Percentiles rank a stretch among this genome's conserved stretches.
These are phyloP conservation scores for Mormyrus lacerda DNA, from an alignment of 2,113 vertebrate species.

Conservation along the genomic window DNA sequence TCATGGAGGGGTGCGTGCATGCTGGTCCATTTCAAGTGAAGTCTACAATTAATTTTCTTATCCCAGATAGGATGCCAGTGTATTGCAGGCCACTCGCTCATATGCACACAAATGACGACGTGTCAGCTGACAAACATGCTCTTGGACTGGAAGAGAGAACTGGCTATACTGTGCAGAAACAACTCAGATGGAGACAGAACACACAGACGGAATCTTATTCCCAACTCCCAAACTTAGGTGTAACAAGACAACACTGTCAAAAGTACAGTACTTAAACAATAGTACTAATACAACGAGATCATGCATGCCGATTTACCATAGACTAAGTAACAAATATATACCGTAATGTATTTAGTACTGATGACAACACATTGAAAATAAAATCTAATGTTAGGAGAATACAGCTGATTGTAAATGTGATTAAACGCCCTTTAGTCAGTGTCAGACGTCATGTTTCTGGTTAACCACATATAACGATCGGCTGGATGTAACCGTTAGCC, in stretches of 20 bases:
- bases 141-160: not conserved
- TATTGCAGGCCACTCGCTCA: not conserved
- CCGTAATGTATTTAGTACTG: not conserved
- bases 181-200: too few relatives aligned
- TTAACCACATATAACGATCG: conserved; percentile 4
- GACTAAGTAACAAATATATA: not conserved
- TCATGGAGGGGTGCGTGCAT: too few relatives aligned
- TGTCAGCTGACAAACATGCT: not conserved
- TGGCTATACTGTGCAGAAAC: too few relatives aligned
- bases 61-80: not conserved
- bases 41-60: not conserved
- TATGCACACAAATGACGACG: not conserved
- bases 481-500: not conserved
- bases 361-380: not conserved
- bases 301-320: too few relatives aligned
- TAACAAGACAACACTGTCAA: too few relatives aligned
- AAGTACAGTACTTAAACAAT: too few relatives aligned
- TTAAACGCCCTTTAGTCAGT: not conserved
- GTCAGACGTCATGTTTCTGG: conserved; percentile 12
- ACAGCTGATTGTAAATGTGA: not conserved
- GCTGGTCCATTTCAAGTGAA: not conserved
- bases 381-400: not conserved
- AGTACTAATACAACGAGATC: too few relatives aligned
- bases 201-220: too few relatives aligned
- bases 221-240: too few relatives aligned